Evolutionary conservation across 2,888 invertebrate genomes (phyloP).

Genomic region (Thereva unica): DNA sequence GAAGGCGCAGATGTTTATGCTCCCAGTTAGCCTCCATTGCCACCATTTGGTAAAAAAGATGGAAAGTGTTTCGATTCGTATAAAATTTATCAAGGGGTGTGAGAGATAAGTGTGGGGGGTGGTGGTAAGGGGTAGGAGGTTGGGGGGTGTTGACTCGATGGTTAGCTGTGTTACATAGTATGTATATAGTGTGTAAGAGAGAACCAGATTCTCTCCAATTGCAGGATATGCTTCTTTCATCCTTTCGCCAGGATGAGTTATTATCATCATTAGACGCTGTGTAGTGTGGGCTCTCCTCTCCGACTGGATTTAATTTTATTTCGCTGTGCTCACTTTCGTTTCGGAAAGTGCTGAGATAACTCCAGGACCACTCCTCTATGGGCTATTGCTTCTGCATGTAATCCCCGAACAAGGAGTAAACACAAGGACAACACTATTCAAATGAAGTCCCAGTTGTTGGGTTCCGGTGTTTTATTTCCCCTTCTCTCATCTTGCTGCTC

Average conservation of each 20-base stretch:
- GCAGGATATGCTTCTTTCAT: not conserved
- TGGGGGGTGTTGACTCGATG: too few species aligned
- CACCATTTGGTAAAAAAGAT: not conserved
- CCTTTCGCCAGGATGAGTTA: conserved; percentile 22
- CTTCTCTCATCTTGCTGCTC: conserved; percentile 5
- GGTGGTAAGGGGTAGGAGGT: too few species aligned
- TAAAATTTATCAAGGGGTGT: conserved; percentile 20
- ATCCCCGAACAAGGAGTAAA: too few species aligned
- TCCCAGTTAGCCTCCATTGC: conserved; percentile 13
- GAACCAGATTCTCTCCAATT: too few species aligned
- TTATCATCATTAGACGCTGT: conserved; percentile 10
- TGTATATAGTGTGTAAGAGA: too few species aligned
- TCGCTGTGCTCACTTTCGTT: conserved; percentile 5
- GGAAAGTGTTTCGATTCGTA: not conserved
- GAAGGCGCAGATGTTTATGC: conserved; percentile 28
- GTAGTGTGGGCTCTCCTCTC: not conserved
- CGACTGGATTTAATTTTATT: conserved; percentile 14
- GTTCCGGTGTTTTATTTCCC: too few species aligned
- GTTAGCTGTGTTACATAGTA: too few species aligned
- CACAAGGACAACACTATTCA: not conserved
- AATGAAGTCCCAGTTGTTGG: conserved; percentile 3
- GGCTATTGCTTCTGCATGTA: too few species aligned
- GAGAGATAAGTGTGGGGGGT: not conserved
- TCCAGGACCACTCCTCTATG: too few species aligned
- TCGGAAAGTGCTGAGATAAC: not conserved